These are phyloP conservation scores for Borostomias antarcticus DNA, from an alignment of 2,797 vertebrate genomes.

Conservation along the genomic window DNA sequence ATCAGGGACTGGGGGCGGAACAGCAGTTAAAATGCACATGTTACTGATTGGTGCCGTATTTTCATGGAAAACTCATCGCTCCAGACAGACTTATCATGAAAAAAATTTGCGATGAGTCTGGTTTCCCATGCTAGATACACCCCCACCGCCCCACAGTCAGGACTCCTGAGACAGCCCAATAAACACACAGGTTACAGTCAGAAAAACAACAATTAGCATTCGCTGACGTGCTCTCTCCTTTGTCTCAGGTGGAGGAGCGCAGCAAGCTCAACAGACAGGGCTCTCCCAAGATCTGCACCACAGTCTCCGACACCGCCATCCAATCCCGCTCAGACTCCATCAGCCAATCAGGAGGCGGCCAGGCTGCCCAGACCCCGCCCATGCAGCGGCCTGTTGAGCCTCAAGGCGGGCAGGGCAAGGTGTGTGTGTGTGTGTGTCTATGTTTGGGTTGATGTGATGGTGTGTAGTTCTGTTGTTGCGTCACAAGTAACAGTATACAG, in stretches of 20 bases:
- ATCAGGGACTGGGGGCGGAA: too few relatives aligned
- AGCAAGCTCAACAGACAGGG: slow-evolving; percentile 89
- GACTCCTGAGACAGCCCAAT: too few relatives aligned
- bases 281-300: slow-evolving; percentile 87
- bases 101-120: too few relatives aligned
- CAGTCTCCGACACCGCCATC: slow-evolving; percentile 82
- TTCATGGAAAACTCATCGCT: too few relatives aligned
- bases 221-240: too few relatives aligned
- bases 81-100: too few relatives aligned
- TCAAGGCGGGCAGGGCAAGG: slow-evolving; percentile 91
- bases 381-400: slow-evolving; percentile 93
- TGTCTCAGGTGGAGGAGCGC: slow-evolving; percentile 86
- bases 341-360: slow-evolving; percentile 74
- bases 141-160: too few relatives aligned
- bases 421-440: slow-evolving; percentile 56
- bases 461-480: background rate
- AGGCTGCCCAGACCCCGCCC: slow-evolving; percentile 87
- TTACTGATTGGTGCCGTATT: too few relatives aligned
- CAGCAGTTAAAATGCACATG: too few relatives aligned
- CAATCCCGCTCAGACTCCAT: slow-evolving; percentile 84
- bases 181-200: too few relatives aligned
- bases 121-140: too few relatives aligned
- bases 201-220: too few relatives aligned
- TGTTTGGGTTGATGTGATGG: slow-evolving; percentile 1
- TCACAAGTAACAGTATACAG: background rate